Conservation (phyloP, 2,888 invertebrate species). For the Chromoteleia sp. region DNA sequence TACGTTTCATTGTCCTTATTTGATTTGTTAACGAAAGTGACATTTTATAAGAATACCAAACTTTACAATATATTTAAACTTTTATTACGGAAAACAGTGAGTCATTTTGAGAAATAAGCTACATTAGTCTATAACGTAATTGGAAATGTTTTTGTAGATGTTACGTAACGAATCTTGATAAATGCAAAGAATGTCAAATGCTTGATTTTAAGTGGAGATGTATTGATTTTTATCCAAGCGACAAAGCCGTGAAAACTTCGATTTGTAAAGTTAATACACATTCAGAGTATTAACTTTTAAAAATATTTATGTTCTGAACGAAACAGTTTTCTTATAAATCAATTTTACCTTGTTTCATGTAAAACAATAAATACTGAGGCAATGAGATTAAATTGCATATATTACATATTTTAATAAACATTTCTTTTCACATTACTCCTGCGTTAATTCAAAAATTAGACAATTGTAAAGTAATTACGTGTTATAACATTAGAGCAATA, state of each 20-base stretch:
- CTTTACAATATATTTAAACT: neutral
- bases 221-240: conserved; percentile 7
- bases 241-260: neutral
- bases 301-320: too few species aligned
- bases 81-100: neutral
- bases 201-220: neutral
- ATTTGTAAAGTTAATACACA: too few species aligned
- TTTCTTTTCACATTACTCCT: too few species aligned
- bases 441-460: too few species aligned
- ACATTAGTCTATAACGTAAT: conserved; percentile 4
- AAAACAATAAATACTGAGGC: too few species aligned
- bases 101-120: neutral
- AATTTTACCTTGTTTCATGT: too few species aligned
- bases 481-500: neutral
- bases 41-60: neutral
- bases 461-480: neutral
- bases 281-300: too few species aligned
- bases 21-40: neutral
- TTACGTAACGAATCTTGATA: conserved; percentile 14
- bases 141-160: neutral
- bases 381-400: neutral
- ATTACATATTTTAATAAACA: too few species aligned
- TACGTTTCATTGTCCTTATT: too few species aligned
- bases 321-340: too few species aligned
- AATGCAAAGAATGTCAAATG: neutral